Evolutionary conservation across 2,888 invertebrate genomes (phyloP), one percentile per base, ranked within the genome.

Genomic region (Notocelia uddmanniana): DNA sequence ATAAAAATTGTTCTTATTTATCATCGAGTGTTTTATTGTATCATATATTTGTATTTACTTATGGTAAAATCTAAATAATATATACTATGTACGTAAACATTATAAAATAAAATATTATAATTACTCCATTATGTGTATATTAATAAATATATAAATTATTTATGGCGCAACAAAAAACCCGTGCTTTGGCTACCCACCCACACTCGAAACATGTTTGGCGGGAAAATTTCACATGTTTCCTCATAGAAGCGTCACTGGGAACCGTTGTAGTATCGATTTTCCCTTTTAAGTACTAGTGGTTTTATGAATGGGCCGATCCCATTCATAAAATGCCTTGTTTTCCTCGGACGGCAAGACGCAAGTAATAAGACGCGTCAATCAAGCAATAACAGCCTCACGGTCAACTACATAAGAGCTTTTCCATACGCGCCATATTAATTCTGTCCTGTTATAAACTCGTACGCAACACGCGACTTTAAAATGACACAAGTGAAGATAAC

Each of bases 101-200:
- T 1, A 8, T 3, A n/a, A 19, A 2, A 19, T 19, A 19, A 3
- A 50, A 11, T 21, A 11, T 50, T 18, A 21, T 11, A n/a, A n/a
- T n/a, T n/a, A n/a, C n/a, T n/a, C n/a, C n/a, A n/a, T n/a, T n/a
- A n/a, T n/a, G n/a, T n/a, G 8, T 34, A 9, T 18, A 15, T 63
- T 50, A 21, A 21, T 41, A 18, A 10, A 19, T 11, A 41, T 1
- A 21, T 41, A 0, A 1, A n/a, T n/a, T 8, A 41, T n/a, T 5
- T 41, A 52, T 70, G 64, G 52, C 41, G 64, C 64, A 58, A 59
- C 19, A 26, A 70, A 70, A 70, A 70, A 66, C 70, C 70, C 70
- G 31, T 11, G 58, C 64, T 64, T 64, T 64, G 64, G 50, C 57
- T 50, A 5, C 15, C 21, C 8, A 37, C 34, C 23, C n/a, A 41